These are phyloP conservation scores for Chelon auratus DNA, from an alignment of 2,797 vertebrate genomes.

Conservation along the genomic window DNA sequence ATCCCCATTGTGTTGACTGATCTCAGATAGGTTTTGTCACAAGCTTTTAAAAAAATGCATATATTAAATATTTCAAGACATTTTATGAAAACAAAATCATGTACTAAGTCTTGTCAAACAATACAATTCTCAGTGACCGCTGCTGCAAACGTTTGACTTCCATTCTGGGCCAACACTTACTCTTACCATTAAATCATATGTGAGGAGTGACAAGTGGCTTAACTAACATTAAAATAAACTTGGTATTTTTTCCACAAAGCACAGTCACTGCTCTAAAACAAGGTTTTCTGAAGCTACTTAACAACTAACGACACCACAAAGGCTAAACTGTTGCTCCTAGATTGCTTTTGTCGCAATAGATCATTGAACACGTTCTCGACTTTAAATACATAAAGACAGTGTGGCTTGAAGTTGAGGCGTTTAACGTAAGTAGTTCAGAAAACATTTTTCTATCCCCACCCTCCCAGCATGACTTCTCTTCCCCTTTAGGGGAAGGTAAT, in stretches of 20 bases:
- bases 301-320: slow-evolving; percentile 10
- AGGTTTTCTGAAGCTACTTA: background rate
- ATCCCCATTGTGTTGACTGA: background rate
- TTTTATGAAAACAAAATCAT: no score
- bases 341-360: no score
- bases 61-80: no score
- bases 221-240: slow-evolving; percentile 9
- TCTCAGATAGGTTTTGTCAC: background rate
- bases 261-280: slow-evolving; percentile 2
- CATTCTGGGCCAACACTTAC: background rate
- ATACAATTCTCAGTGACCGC: background rate
- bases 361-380: no score
- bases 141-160: background rate
- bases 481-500: slow-evolving; percentile 33
- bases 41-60: no score
- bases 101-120: background rate
- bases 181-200: background rate
- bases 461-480: slow-evolving; percentile 16
- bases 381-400: no score
- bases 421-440: no score
- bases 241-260: slow-evolving; percentile 13
- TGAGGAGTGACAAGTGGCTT: background rate
- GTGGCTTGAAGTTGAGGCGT: no score
- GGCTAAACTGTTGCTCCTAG: no score
- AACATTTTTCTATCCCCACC: slow-evolving; percentile 10